Evolutionary conservation across 2,113 vertebrate species (phyloP), one percentile per base, ranked within the genome.

Genomic region (Corynorhinus townsendii): DNA sequence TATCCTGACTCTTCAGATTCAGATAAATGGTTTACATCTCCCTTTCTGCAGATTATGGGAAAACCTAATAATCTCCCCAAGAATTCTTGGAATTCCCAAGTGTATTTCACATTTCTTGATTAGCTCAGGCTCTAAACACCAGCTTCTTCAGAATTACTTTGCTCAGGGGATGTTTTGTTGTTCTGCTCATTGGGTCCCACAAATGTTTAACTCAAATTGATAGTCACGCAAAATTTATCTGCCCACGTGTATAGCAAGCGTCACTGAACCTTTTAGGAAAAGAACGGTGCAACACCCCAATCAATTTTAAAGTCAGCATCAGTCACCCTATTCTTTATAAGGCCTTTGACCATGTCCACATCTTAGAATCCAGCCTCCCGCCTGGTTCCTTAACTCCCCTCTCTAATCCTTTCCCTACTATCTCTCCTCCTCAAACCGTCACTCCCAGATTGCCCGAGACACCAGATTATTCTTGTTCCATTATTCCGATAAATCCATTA

Each of bases 31-130:
- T 62, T 88, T 71, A 47, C 7, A 73, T 10, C 40, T 73, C 45
- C 64, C 28, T 76, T 93, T 89, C 59, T 8, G 56, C 47, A 28
- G 28, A 88, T n/a, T 89, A 56, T 28, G 15, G 30, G 56, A 95
- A 93, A 95, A 45, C 4, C 52, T 68, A 73, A 56, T 59, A 28
- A 82, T 56, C 30, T 40, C 20, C 54, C 26, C 47, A 40, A 59
- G 24, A 79, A 15, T 15, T 93, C 77, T 64, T 86, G 81, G 59
- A 95, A 73, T 95, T 69, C 52, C 33, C 68, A 90, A 82, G 40
- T 24, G 17, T 64, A 43, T 2, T 43, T 88, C 84, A 47, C 30
- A 93, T 85, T 95, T 96, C 82, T 96, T 92, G 54, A 94, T 90
- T 87, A 94, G 59, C 35, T 90, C 68, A 54, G 47, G 43, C 15